Evolutionary conservation across 2,113 vertebrate genomes (phyloP), one percentile per base, ranked within the genome.

Genomic region (Herpailurus yagouaroundi): DNA sequence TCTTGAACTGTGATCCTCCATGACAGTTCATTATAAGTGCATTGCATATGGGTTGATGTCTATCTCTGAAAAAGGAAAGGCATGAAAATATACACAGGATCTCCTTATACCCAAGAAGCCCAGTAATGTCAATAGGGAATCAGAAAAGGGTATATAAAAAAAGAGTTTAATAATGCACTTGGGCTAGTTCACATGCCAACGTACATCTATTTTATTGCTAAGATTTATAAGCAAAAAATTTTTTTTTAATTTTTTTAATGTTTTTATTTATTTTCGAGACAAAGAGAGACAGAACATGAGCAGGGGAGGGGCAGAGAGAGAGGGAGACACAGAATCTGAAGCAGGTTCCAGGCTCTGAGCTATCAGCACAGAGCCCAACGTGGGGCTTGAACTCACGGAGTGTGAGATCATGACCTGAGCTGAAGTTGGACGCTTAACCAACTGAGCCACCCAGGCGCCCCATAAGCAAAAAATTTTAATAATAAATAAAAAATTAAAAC

Each of bases 401-500:
- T 9, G 45, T 45, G 7, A 9, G 45, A 45, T 45, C 45, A 45
- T 9, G 45, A 45, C 45, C 45, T 45, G 45, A 45, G 45, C 45
- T 2, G 45, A 45, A 45, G 45, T 45, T 1, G 8, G 8, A 45
- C 8, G 8, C 45, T 45, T 45, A 45, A 45, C 45, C 8, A 9
- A 45, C 0, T 45, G 45, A 45, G 45, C 45, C 45, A 45, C 45
- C 45, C 45, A 45, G 45, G 45, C 8, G 0, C 45, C 45, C 45
- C 45, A 9, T 9, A 45, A 45, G 45, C 45, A 45, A 45, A 45
- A 45, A 45, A 48, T 41, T 77, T 45, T 76, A 31, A 27, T n/a
- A 76, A 50, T 25, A 92, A 89, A 87, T 68, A 84, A 68, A 80
- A 76, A 36, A 60, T 48, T 84, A 89, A 89, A 84, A 94, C 4